These are phyloP conservation scores for Diglossa cyanea DNA, from an alignment of 2,797 vertebrate genomes.

Conservation along the genomic window DNA sequence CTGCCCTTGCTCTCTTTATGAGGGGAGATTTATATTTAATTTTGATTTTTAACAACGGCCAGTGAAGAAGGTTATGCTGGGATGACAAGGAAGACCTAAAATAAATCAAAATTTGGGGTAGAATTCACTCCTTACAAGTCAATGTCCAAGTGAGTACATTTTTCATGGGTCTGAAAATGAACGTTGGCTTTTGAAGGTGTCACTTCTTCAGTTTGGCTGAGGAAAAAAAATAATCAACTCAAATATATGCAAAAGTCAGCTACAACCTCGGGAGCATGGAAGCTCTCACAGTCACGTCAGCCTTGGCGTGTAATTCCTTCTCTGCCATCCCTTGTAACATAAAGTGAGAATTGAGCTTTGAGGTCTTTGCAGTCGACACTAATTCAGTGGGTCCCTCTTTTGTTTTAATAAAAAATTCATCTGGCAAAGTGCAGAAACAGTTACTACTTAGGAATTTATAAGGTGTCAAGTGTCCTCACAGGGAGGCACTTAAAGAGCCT, in stretches of 20 bases:
- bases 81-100: neutral
- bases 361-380: neutral
- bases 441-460: neutral
- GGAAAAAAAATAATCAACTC: neutral
- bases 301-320: neutral
- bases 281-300: fast-evolving
- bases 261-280: neutral
- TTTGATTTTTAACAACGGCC: neutral
- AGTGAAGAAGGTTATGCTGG: neutral
- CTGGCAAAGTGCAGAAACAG: neutral
- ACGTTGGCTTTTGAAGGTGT: neutral
- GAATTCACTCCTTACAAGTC: neutral
- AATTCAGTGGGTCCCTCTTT: neutral
- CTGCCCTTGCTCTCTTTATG: fast-evolving
- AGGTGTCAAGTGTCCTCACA: neutral
- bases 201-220: neutral
- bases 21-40: neutral
- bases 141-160: neutral
- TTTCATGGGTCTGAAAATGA: neutral
- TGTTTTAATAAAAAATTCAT: constrained; percentile 1
- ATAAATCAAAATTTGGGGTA: neutral
- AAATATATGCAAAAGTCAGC: neutral
- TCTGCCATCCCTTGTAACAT: neutral
- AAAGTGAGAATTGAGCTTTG: neutral
- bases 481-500: neutral